Evolutionary conservation across 2,888 invertebrate species (phyloP).

Genomic region (Nemotelus pantherinus): DNA sequence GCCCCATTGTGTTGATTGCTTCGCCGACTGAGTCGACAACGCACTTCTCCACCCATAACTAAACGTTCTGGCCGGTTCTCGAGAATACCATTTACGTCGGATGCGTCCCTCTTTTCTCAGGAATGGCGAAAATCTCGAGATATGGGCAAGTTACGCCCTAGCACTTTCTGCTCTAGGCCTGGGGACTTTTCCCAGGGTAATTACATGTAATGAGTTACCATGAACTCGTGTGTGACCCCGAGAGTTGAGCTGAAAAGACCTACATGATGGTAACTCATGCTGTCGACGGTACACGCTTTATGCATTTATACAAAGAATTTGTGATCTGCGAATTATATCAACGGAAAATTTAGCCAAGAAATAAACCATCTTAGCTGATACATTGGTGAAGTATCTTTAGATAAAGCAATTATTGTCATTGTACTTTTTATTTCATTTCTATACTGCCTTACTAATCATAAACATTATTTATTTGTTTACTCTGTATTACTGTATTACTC

Average conservation of each 20-base stretch:
- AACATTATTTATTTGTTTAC: too few relatives aligned
- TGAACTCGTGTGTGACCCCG: conserved; percentile 64
- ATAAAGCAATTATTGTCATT: too few relatives aligned
- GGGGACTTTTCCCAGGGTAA: conserved; percentile 65
- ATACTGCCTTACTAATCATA: too few relatives aligned
- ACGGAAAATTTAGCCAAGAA: conserved; percentile 53
- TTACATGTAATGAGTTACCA: conserved; percentile 58
- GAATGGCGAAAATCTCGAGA: conserved; percentile 61
- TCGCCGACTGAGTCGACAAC: not conserved
- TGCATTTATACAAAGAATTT: not conserved
- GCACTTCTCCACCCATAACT: conserved; percentile 24
- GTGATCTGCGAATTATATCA: conserved; percentile 10
- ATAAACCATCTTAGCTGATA: too few relatives aligned
- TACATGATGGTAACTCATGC: not conserved
- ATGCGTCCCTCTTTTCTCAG: conserved; percentile 54
- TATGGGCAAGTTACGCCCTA: conserved; percentile 62
- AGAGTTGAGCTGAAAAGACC: conserved; percentile 62
- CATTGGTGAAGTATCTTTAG: too few relatives aligned
- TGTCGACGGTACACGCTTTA: not conserved
- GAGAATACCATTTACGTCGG: conserved; percentile 45
- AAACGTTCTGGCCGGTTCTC: conserved; percentile 39
- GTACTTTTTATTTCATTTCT: too few relatives aligned
- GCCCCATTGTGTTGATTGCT: conserved; percentile 32
- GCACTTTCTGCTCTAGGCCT: conserved; percentile 65
- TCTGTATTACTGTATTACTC: too few relatives aligned